phyloP scores from a whole-genome alignment of 2,797 vertebrate genomes.

The Hirundo rustica region DNA sequence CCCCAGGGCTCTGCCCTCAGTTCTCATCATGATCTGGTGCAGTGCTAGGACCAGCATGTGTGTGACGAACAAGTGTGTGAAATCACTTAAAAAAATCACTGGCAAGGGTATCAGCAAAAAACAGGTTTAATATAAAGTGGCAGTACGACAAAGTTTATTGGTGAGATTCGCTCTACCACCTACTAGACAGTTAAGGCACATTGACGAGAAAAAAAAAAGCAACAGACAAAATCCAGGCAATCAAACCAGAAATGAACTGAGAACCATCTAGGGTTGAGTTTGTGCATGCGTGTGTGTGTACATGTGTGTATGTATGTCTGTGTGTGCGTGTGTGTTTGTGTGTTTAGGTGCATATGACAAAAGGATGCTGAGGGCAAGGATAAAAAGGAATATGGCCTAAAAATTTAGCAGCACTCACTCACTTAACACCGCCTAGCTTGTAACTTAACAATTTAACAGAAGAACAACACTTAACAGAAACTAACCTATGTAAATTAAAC shows the following conservation, averaged over 20 bases:
- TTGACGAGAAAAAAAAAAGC: not conserved
- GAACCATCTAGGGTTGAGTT: not conserved
- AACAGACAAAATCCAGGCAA: not conserved
- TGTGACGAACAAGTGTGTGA: fast-evolving
- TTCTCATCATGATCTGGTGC: not conserved
- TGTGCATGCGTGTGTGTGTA: fast-evolving
- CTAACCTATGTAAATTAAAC: not conserved
- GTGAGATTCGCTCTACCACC: not conserved
- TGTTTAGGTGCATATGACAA: not conserved
- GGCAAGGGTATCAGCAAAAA: not conserved
- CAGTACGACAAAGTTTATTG: fast-evolving
- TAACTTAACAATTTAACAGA: not conserved
- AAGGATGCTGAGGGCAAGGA: not conserved
- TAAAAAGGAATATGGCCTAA: not conserved
- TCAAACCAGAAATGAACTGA: fast-evolving
- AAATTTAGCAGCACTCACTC: not conserved
- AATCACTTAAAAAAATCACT: not conserved
- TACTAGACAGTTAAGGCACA: not conserved
- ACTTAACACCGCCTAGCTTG: not conserved
- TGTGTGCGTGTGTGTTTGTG: not conserved
- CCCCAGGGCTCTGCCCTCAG: not conserved
- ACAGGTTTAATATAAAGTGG: not conserved
- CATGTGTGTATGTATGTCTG: not conserved
- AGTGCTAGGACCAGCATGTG: too few relatives aligned
- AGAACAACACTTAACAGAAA: not conserved